A percentile compares a stretch with the other conserved stretches of the same genome.
Conservation (phyloP, 2,797 vertebrate genomes). For the Tarsius wallacei region DNA sequence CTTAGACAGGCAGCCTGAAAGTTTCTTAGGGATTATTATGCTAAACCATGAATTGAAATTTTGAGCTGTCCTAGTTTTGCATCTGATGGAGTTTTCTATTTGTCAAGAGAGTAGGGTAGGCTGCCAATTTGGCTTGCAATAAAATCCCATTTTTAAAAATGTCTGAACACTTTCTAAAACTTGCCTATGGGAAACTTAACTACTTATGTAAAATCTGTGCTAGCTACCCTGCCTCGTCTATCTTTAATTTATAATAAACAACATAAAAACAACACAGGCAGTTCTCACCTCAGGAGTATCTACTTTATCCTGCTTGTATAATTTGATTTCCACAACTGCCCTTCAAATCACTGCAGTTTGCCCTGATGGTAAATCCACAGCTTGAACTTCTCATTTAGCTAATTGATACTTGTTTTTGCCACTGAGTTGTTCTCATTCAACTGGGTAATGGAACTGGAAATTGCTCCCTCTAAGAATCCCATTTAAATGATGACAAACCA, state of each 20-base stretch:
- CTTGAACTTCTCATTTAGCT: slow-evolving; percentile 80
- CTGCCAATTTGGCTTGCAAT: too few species aligned
- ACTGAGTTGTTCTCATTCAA: slow-evolving; percentile 71
- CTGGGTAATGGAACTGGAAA: slow-evolving; percentile 80
- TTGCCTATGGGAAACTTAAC: too few species aligned
- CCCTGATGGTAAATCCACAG: slow-evolving; percentile 76
- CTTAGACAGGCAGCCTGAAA: too few species aligned
- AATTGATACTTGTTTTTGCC: slow-evolving; percentile 76
- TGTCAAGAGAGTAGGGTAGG: too few species aligned
- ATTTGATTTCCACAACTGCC: slow-evolving; percentile 18
- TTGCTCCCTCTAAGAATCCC: slow-evolving; percentile 72
- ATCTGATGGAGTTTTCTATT: too few species aligned
- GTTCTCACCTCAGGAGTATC: neutral
- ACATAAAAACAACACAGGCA: neutral
- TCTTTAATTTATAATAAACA: slow-evolving; percentile 35
- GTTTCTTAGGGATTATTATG: too few species aligned
- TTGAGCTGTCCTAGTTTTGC: too few species aligned
- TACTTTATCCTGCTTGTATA: slow-evolving; percentile 52
- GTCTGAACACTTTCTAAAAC: too few species aligned
- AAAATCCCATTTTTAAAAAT: too few species aligned
- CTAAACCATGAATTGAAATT: too few species aligned
- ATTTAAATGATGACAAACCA: slow-evolving; percentile 73
- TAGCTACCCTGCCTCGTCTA: neutral
- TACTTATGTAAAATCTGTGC: too few species aligned
- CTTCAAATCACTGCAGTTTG: slow-evolving; percentile 78